Evolutionary conservation across 1,140 invertebrate genomes (phyloP), one percentile per base, ranked within the genome.

Genomic region (Drosophila sturtevanti): DNA sequence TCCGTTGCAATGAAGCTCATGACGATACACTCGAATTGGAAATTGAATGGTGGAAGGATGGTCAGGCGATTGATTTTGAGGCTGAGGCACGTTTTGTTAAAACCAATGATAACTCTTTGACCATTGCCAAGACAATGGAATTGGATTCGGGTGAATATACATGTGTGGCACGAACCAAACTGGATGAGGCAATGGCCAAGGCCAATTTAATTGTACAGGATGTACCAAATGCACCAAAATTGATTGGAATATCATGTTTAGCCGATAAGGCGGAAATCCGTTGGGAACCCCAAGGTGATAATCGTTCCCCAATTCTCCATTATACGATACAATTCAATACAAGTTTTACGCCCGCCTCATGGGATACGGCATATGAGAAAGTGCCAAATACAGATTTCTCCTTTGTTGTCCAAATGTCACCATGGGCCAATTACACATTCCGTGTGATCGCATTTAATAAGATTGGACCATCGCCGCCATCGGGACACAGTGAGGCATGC

Each of bases 391-490:
- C 95, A 5, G 96, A 97, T 80, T 95, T 93, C 61, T 95, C 94
- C 1, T 97, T 96, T 80, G 94, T 93, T 1, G 94, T 97, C 2
- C 93, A 94, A 38, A 95, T 99, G 94, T 96, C 95, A 52, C 98
- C 98, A 0, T 99, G 97, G 96, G 95, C 97, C 0, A 99, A 99
- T 92, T 99, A 99, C 89, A 99, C 98, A 0, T 99, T 99, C 94
- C 93, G 98, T 38, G 97, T 99, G 4, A 94, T 98, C 63, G 98
- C 98, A 0, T 94, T 94, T 89, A 99, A 99, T 92, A 98, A 97
- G 92, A 97, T 99, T 79, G 98, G 98, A 0, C 94, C 94, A 5
- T 99, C 98, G 24, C 82, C 94, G 31, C 97, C 98, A 0, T 99
- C 98, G 70, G 68, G 93, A 54, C 95, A 97, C 92, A 96, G 96